Percentiles rank a stretch among this genome's conserved stretches.
Conservation (phyloP, 2,797 vertebrate genomes). For the Halcyon smyrnensis region DNA sequence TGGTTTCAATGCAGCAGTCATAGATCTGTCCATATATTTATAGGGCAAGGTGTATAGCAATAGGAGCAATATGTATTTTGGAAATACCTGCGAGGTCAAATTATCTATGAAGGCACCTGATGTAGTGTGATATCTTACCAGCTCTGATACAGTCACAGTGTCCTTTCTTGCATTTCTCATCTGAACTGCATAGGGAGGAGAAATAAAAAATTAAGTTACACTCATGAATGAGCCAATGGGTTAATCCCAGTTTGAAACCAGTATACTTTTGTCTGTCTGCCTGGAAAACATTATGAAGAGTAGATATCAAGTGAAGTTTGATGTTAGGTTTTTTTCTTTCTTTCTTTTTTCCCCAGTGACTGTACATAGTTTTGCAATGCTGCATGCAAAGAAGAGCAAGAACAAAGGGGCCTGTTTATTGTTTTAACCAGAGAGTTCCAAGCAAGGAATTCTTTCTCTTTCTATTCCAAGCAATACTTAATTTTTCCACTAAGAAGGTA, state of each 20-base stretch:
- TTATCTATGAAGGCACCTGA: neutral
- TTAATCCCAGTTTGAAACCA: neutral
- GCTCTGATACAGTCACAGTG: neutral
- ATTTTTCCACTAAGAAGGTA: neutral
- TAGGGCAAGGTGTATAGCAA: neutral
- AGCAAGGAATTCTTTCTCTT: neutral
- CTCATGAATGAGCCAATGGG: neutral
- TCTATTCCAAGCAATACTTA: neutral
- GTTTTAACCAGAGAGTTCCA: neutral
- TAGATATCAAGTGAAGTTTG: neutral
- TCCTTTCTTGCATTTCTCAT: neutral
- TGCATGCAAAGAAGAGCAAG: neutral
- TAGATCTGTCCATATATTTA: neutral
- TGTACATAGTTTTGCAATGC: neutral
- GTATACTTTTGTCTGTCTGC: neutral
- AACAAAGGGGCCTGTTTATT: constrained; percentile 3
- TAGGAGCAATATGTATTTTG: neutral
- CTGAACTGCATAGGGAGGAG: neutral
- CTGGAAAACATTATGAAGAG: neutral
- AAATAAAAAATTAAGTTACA: neutral
- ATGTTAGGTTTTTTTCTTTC: neutral
- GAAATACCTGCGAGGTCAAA: neutral
- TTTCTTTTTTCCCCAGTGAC: neutral
- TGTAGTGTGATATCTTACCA: neutral
- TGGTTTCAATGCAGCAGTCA: neutral